Base-by-base conservation (phyloP, 1,140 invertebrate species). In the Apocrypta bakeri region DNA sequence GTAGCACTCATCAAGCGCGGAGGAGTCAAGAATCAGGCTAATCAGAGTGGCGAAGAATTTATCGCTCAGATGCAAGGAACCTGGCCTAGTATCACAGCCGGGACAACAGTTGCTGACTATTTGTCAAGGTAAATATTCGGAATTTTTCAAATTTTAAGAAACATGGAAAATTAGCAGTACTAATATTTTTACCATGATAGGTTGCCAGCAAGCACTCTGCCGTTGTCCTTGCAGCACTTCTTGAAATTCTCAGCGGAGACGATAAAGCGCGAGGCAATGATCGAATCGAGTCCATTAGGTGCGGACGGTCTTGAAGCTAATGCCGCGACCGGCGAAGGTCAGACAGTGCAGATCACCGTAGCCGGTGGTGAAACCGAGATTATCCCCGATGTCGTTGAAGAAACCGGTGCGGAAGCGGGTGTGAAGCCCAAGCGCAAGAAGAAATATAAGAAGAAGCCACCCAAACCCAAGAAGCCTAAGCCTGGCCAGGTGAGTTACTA, bases 381-480 rank as follows among this genome's bases (percentile, higher is more conserved):
- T n/a, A 93, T 92, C 83, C 93, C 93, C 0, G 92, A 93, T 8
- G 92, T 93, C 1, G 88, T 92, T 0, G 93, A 93, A 1, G 91
- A 92, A 17, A 64, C 64, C 0, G 63, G 27, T 11, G 83, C 25
- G 2, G 90, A 93, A 9, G 86, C 92, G 0, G 91, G 90, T 0
- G 89, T 90, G 0, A 94, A 94, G 81, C 92, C 91, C 24, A 96
- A 96, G 84, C 95, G 95, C 84, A 96, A 96, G 91, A 96, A 96
- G 90, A 96, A 95, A 84, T 95, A 95, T 88, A 96, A 96, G 92
- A 96, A 96, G 89, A 96, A 96, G 88, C 94, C 95, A n/a, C 93
- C 95, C 0, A 95, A 95, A 85, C 95, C 95, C 0, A 94, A 95
- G 84, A 94, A 94, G 84, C 95, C 95, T 4, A 95, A 95, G 89